Base-by-base conservation (phyloP, 2,113 vertebrate genomes). In the Oncorhynchus mykiss region DNA sequence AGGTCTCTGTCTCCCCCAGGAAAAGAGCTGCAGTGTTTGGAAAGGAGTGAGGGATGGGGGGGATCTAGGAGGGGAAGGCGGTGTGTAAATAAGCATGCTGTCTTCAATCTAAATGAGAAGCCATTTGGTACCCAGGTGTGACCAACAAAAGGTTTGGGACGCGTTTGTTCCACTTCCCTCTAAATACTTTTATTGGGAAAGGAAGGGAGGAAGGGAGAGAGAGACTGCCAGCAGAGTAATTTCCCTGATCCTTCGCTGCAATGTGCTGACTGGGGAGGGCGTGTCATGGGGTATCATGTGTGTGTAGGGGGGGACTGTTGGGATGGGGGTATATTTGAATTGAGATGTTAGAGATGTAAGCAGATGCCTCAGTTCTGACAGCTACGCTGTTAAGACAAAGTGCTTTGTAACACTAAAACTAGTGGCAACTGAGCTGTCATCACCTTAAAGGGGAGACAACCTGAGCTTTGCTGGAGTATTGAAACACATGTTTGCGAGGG, bases 41-140 rank as follows among this genome's bases (percentile, higher is more conserved):
- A 39, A 39, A 39, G 8, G 79, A 84, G 74, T 81, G 79, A 80
- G 74, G 49, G 77, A 73, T 73, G 73, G 79, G 34, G 12, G 8
- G 5, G n/a, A 12, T n/a, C 48, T 11, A 14, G 57, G 2, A 4
- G 72, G 77, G 81, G 57, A 72, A 80, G 76, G 80, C 65, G 70
- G 81, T 27, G 77, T 86, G 85, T 92, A 90, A 91, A 90, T 88
- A 90, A 90, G 85, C 86, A 89, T 86, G 84, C 2, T 85, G 39
- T 90, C 14, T 91, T 89, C 85, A 87, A 88, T 91, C 80, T 83
- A 87, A 90, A 89, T 82, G 83, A 84, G 78, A 91, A 90, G 85
- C 83, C 88, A 90, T 91, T 90, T 74, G 76, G 86, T 88, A 82
- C 84, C 87, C 90, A 92, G 91, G 90, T 92, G 92, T 89, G 86